Conservation (phyloP, 23 tunicate genomes). For the Ascidia mentula region DNA sequence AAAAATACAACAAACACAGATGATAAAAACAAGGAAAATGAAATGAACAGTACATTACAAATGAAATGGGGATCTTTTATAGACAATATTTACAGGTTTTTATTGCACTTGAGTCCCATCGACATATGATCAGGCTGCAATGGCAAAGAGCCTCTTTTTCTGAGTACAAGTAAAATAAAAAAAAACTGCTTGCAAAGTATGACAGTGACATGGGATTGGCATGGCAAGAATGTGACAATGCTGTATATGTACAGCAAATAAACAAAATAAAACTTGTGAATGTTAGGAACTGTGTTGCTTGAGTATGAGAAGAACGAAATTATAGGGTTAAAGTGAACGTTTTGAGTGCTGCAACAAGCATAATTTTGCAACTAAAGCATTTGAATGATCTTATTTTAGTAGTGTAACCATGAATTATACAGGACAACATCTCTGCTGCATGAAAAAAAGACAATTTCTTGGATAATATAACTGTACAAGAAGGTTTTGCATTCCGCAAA, state of each 20-base stretch:
- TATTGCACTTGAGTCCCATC: conserved; percentile 34
- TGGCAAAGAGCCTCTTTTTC: background rate
- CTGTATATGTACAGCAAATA: conserved; percentile 1
- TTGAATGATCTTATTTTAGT: background rate
- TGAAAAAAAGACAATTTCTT: too few relatives aligned
- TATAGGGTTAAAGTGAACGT: too few relatives aligned
- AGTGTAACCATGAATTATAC: background rate
- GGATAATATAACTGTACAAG: background rate
- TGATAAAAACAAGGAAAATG: too few relatives aligned
- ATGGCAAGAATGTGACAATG: background rate
- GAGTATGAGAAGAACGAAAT: background rate
- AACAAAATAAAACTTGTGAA: background rate
- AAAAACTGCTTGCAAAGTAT: background rate
- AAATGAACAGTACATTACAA: too few relatives aligned
- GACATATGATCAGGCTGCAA: background rate
- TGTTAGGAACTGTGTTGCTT: background rate
- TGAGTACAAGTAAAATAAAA: background rate
- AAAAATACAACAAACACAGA: too few relatives aligned
- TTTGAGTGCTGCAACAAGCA: too few relatives aligned
- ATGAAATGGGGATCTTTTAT: too few relatives aligned
- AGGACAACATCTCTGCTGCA: too few relatives aligned
- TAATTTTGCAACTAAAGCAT: too few relatives aligned
- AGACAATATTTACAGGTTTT: conserved; percentile 24
- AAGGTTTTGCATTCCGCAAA: conserved; percentile 1
- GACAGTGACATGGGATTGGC: conserved; percentile 4